Evolutionary conservation across 2,113 vertebrate species (phyloP), one percentile per base, ranked within the genome.

Genomic region (Bagarius yarrelli): DNA sequence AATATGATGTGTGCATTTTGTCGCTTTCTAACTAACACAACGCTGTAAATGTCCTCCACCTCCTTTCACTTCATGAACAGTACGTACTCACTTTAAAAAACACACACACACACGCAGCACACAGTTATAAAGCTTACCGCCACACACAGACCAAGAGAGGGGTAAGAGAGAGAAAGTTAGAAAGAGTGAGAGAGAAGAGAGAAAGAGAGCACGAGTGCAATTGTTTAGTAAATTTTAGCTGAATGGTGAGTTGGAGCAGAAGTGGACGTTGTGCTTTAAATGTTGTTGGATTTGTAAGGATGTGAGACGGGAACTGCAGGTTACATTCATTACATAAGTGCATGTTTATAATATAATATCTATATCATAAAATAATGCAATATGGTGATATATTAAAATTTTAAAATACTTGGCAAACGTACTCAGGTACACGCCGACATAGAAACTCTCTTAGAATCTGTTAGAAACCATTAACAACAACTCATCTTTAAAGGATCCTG

Each of bases 221-320:
- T 53, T 66, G 25, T 66, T 56, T 19, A 81, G 80, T 78, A 47
- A 81, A 85, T 52, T 56, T 82, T n/a, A 85, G 57, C 6, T 40
- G 34, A 76, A 83, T 70, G 84, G 84, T 78, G 81, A 89, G 76
- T 76, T 81, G 70, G 15, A 79, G 83, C 82, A 32, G 75, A 84
- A 83, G 87, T 88, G 90, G 88, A 87, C 86, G 87, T 90, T 93
- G 91, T 92, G 92, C 91, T 92, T 91, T 36, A 84, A 89, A 83
- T 86, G 73, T 90, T 88, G 91, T 60, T 27, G 14, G 74, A 36
- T 57, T 57, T 2, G 30, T n/a, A 44, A 36, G n/a, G 15, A 21
- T 13, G 15, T n/a, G 18, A 4, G 53, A 90, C 86, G 89, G 86
- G 91, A 92, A 90, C 89, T 87, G 87, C 85, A 91, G 57, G 86